Evolutionary conservation across 2,113 vertebrate genomes (phyloP).

Genomic region (Myanophis thanlyinensis): DNA sequence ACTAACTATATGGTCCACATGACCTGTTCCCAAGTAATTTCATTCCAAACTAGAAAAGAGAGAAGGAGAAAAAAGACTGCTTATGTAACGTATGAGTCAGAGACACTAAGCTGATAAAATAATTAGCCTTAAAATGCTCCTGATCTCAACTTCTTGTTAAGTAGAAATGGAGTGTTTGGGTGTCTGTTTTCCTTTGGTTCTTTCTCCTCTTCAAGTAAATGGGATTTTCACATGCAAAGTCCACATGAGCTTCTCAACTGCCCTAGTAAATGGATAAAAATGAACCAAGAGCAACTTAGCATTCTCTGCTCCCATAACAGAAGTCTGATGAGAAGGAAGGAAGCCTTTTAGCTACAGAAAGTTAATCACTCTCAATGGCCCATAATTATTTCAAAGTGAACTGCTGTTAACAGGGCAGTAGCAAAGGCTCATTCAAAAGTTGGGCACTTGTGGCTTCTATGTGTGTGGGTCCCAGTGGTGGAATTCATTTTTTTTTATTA

Average conservation of each 20-base stretch:
- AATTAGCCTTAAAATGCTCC: slow-evolving; percentile 31
- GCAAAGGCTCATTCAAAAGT: background rate
- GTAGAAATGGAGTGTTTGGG: slow-evolving; percentile 11
- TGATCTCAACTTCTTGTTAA: slow-evolving; percentile 42
- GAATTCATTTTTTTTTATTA: no score
- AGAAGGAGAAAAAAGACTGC: slow-evolving; percentile 11
- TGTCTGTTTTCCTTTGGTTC: background rate
- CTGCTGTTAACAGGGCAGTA: background rate
- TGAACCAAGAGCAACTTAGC: background rate
- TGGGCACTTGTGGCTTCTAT: background rate
- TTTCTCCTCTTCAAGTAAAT: slow-evolving; percentile 29
- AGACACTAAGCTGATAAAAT: slow-evolving; percentile 40
- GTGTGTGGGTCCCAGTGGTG: no score
- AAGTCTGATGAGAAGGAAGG: background rate
- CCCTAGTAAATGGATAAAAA: background rate
- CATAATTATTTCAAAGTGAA: background rate
- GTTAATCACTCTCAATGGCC: background rate
- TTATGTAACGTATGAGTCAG: slow-evolving; percentile 41
- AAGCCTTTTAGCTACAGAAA: background rate
- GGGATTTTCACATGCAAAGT: background rate
- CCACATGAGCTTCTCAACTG: background rate
- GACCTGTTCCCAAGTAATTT: slow-evolving; percentile 30
- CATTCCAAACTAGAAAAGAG: slow-evolving; percentile 37
- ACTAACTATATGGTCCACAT: slow-evolving; percentile 27
- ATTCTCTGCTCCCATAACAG: background rate